Percentiles rank a stretch among this genome's conserved stretches.
These are phyloP conservation scores for Grallaria varia DNA, from an alignment of 2,113 vertebrate genomes.

Conservation along the genomic window DNA sequence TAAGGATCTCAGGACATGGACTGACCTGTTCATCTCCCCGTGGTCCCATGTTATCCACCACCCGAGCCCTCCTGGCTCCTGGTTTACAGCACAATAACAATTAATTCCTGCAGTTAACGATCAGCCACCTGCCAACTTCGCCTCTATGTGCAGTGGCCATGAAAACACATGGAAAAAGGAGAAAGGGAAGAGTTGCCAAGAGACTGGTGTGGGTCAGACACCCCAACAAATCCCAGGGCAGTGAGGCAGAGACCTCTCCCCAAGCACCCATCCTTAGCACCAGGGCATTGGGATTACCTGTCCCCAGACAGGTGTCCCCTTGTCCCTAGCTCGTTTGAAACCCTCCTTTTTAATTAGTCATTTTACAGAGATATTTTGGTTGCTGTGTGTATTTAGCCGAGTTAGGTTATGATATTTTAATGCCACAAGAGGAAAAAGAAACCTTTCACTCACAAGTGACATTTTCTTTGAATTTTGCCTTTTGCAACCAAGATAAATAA, in stretches of 20 bases:
- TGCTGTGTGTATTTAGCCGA: neutral
- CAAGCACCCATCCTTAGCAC: neutral
- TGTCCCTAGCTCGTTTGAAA: neutral
- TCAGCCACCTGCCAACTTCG: neutral
- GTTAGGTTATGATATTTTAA: neutral
- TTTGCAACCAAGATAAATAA: neutral
- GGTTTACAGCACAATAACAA: neutral
- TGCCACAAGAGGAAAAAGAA: neutral
- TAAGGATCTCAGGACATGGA: neutral
- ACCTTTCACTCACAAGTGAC: neutral
- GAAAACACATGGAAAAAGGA: neutral
- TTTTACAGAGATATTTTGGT: neutral
- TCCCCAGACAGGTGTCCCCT: neutral
- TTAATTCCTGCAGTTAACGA: neutral
- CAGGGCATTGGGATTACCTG: neutral
- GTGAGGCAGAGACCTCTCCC: accelerated
- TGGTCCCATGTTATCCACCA: neutral
- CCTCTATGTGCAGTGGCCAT: too few relatives aligned
- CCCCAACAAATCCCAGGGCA: neutral
- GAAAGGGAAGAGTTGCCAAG: neutral
- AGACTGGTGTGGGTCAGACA: neutral
- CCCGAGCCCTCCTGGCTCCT: neutral
- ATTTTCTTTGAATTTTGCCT: neutral
- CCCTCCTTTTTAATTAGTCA: neutral
- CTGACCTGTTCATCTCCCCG: neutral